Evolutionary conservation across 1,140 invertebrate species (phyloP).

Genomic region (Adoxophyes honmai): DNA sequence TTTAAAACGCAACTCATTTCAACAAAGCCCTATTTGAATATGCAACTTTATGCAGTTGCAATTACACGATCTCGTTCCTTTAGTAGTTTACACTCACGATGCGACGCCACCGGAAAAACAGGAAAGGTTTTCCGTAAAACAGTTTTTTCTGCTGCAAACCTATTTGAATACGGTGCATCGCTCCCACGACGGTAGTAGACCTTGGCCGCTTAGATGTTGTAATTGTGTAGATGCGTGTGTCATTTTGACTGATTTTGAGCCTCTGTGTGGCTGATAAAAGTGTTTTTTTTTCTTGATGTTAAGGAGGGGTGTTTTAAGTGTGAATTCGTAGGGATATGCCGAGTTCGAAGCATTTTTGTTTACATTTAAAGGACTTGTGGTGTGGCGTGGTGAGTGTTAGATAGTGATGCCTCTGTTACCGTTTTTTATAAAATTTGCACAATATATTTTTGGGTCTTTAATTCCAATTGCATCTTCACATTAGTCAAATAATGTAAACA

Average conservation of each 20-base stretch:
- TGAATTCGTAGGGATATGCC: too few relatives aligned
- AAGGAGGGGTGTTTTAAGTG: too few relatives aligned
- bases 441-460: background rate
- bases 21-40: slow-evolving; percentile 64
- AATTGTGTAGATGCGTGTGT: background rate
- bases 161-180: slow-evolving; percentile 62
- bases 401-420: too few relatives aligned
- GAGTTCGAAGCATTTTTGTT: too few relatives aligned
- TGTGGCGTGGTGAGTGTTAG: too few relatives aligned
- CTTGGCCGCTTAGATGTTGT: slow-evolving; percentile 26
- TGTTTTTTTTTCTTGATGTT: too few relatives aligned
- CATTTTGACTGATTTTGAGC: too few relatives aligned
- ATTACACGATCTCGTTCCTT: slow-evolving; percentile 54
- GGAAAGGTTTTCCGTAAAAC: slow-evolving; percentile 55
- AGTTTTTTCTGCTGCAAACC: slow-evolving; percentile 36
- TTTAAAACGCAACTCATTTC: slow-evolving; percentile 5
- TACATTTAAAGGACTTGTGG: too few relatives aligned
- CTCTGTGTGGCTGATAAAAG: too few relatives aligned
- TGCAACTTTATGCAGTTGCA: slow-evolving; percentile 36
- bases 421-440: background rate
- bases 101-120: slow-evolving; percentile 63
- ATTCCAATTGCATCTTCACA: background rate
- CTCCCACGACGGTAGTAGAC: slow-evolving; percentile 48
- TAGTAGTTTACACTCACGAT: slow-evolving; percentile 40
- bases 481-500: too few relatives aligned